These are phyloP conservation scores for Sebastes iracundus DNA, from an alignment of 2,797 vertebrate species.

Conservation along the genomic window DNA sequence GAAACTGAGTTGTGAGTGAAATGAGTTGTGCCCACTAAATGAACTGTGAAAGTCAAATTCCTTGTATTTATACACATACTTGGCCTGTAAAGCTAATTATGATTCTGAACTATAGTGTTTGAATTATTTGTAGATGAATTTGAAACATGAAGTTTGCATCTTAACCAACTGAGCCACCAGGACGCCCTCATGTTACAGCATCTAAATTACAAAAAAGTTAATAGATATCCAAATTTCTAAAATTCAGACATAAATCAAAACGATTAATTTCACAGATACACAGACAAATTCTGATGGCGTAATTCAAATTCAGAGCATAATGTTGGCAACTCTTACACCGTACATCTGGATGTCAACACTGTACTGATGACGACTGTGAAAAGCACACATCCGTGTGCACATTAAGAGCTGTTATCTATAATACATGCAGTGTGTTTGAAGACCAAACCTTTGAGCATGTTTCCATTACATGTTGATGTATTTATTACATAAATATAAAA, in stretches of 20 bases:
- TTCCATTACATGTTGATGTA: not conserved
- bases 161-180: too few relatives aligned
- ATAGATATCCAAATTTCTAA: not conserved
- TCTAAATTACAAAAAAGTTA: not conserved
- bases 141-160: too few relatives aligned
- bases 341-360: not conserved
- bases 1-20: too few relatives aligned
- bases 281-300: not conserved
- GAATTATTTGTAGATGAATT: too few relatives aligned
- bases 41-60: not conserved
- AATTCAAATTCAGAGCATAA: not conserved
- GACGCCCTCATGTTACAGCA: not conserved
- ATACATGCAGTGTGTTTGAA: conserved; percentile 5
- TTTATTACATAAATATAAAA: not conserved
- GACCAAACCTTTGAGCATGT: not conserved
- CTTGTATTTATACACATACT: rapidly evolving
- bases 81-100: too few relatives aligned
- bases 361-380: not conserved
- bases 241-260: not conserved
- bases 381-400: not conserved
- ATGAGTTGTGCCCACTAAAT: not conserved
- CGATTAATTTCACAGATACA: not conserved
- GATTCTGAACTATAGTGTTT: too few relatives aligned
- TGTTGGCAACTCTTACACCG: not conserved
- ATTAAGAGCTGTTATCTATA: not conserved